Evolutionary conservation across 2,797 vertebrate genomes (phyloP).

Genomic region (Diceros bicornis): DNA sequence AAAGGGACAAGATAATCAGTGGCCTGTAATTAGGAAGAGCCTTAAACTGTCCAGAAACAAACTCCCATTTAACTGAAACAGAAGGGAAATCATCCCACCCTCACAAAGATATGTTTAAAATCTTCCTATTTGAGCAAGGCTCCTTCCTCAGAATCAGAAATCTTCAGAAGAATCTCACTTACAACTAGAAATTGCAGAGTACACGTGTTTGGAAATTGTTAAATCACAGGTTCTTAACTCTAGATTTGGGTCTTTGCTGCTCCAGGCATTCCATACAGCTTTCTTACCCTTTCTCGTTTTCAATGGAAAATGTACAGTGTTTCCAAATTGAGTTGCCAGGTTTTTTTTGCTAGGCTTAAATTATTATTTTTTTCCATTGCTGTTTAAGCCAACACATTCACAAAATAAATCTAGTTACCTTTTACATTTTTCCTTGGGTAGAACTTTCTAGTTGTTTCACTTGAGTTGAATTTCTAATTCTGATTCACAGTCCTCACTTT

Average conservation of each 20-base stretch:
- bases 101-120: background rate
- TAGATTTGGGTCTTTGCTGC: background rate
- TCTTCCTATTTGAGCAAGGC: background rate
- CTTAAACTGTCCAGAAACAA: background rate
- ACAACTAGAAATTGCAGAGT: background rate
- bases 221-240: background rate
- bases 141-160: background rate
- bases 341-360: background rate
- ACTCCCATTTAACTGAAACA: background rate
- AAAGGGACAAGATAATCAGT: background rate
- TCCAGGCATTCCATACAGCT: background rate
- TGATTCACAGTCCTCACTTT: background rate
- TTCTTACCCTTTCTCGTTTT: slow-evolving; percentile 37
- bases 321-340: background rate
- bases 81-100: background rate
- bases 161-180: background rate
- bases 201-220: background rate
- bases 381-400: slow-evolving; percentile 33
- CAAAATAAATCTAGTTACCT: background rate
- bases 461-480: slow-evolving; percentile 36
- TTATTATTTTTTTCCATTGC: background rate
- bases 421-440: background rate
- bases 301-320: background rate
- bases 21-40: background rate
- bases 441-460: background rate